These are phyloP conservation scores for Drosophila sproati DNA, from an alignment of 1,140 invertebrate genomes.

Conservation along the genomic window DNA sequence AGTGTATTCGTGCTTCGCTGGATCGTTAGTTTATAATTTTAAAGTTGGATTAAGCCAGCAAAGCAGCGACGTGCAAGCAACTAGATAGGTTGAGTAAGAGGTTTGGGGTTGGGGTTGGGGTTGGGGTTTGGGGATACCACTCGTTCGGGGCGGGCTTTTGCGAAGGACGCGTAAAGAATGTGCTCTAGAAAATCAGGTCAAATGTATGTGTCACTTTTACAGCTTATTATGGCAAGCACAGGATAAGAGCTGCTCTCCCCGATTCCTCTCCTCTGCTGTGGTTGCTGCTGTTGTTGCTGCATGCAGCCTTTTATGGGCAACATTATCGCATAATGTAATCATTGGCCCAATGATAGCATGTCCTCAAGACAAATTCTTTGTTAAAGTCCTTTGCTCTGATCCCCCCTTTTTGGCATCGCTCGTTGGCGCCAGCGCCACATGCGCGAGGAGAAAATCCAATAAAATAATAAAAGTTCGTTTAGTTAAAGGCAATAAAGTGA, in stretches of 20 bases:
- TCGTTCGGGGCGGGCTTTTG: not conserved
- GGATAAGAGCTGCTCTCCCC: slow-evolving; percentile 30
- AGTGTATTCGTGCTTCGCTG: slow-evolving; percentile 42
- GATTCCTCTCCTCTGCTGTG: not conserved
- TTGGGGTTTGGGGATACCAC: not conserved
- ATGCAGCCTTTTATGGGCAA: slow-evolving; percentile 74
- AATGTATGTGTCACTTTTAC: slow-evolving; percentile 79
- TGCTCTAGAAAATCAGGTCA: slow-evolving; percentile 74
- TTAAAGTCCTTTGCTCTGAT: slow-evolving; percentile 43
- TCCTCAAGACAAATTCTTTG: slow-evolving; percentile 82
- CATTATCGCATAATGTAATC: slow-evolving; percentile 83
- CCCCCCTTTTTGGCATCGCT: too few relatives aligned
- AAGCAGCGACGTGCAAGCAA: slow-evolving; percentile 26
- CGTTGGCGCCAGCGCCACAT: not conserved
- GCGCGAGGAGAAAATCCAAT: slow-evolving; percentile 47
- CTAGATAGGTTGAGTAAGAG: not conserved
- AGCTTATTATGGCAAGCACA: slow-evolving; percentile 75
- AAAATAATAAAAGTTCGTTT: slow-evolving; percentile 79
- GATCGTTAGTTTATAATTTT: slow-evolving; percentile 83
- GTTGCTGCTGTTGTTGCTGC: slow-evolving; percentile 42
- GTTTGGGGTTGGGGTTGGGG: slow-evolving; percentile 3
- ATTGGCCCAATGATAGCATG: slow-evolving; percentile 80
- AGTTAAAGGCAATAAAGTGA: slow-evolving; percentile 76
- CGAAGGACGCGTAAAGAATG: slow-evolving; percentile 59
- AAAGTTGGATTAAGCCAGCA: slow-evolving; percentile 77